Evolutionary conservation across 2,888 invertebrate genomes (phyloP), one percentile per base, ranked within the genome.

Genomic region (Parascotia fuliginaria): DNA sequence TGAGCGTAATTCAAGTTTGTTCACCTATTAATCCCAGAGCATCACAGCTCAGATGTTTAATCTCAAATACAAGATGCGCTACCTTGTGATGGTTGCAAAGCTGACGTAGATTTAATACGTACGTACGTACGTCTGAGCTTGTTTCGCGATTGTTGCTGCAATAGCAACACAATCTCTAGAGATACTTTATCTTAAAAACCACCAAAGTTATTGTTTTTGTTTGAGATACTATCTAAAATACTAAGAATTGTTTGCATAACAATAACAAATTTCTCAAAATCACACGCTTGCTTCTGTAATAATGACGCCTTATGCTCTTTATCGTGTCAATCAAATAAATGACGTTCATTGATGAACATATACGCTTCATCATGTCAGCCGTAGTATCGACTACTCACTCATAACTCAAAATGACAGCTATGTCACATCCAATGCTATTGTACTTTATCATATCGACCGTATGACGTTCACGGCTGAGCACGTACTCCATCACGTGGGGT

Each of bases 141-240:
- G 40, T 39, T 37, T 52, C 51, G 40, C 50, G 51, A 45, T 62
- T 56, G 41, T 38, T 6, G 19, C 43, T 29, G 24, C 33, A 56
- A 50, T 54, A 55, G 39, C 16, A 53, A 42, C 37, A 32, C 32
- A 44, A 55, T 56, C 48, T 47, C 13, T 16, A 60, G 53, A 60
- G 53, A 24, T 39, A 54, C 46, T 9, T 62, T 60, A 49, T 54
- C 50, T 57, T 48, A 57, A 60, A 55, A 55, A 55, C 44, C 60
- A 47, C 55, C 46, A 47, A 62, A 50, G 19, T 53, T 19, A 52
- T 55, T 67, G 55, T 67, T 57, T 32, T 56, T 63, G 60, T 65
- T 63, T 63, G 43, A 41, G 42, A 31, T 14, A 53, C 28, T 42
- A 59, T 59, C 55, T 55, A 29, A 5, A 9, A 5, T 34, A 29